These are phyloP conservation scores for Triplophysa siluroides DNA, from an alignment of 2,113 vertebrate genomes.

Conservation along the genomic window DNA sequence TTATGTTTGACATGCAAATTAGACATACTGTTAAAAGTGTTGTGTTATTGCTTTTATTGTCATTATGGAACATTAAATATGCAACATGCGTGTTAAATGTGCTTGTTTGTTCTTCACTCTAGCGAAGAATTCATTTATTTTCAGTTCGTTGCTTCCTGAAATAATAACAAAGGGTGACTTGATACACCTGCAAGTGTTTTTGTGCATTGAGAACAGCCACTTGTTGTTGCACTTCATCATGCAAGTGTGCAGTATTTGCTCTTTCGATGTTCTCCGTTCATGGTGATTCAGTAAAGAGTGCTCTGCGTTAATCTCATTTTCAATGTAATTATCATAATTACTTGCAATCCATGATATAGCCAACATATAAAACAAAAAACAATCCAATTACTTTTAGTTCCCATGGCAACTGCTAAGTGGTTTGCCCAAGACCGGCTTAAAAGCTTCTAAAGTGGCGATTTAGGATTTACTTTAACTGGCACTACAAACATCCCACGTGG, in stretches of 20 bases:
- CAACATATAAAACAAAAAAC: not conserved
- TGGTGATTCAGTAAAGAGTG: not conserved
- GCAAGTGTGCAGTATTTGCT: not conserved
- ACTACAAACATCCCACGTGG: not conserved
- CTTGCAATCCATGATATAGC: not conserved
- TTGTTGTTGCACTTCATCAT: not conserved
- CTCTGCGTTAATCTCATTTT: conserved; percentile 4
- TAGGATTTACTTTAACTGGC: conserved; percentile 20
- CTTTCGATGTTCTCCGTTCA: not conserved
- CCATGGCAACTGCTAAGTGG: conserved; percentile 20
- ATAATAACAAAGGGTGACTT: not conserved
- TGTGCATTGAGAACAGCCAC: not conserved
- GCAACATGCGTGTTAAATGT: not conserved
- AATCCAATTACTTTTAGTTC: conserved; percentile 17
- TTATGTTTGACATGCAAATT: conserved; percentile 4
- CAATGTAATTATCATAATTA: conserved; percentile 18
- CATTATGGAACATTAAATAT: not conserved
- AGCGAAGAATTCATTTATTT: not conserved
- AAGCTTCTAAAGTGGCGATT: conserved; percentile 34
- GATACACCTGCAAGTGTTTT: conserved; percentile 11
- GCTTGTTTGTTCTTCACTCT: not conserved
- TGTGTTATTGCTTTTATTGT: conserved; percentile 1
- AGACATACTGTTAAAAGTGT: not conserved
- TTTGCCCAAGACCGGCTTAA: conserved; percentile 23
- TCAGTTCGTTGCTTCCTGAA: not conserved